Evolutionary conservation across 1,140 invertebrate genomes (phyloP).

Genomic region (Scaptomyza montana): DNA sequence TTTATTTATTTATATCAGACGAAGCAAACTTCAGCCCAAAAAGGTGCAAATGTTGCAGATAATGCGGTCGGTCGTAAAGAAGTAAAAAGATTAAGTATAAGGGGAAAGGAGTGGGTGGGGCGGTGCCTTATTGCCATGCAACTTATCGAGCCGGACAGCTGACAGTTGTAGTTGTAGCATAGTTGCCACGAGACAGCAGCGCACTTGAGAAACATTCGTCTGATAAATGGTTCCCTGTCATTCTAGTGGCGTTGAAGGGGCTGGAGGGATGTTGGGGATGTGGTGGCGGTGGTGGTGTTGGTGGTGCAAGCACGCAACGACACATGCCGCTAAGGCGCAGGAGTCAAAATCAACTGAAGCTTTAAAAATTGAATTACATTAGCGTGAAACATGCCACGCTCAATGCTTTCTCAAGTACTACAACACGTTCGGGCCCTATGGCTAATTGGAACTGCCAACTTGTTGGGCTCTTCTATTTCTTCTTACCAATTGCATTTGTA

Average conservation of each 20-base stretch:
- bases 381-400: constrained; percentile 10
- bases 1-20: constrained; percentile 46
- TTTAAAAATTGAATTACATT: constrained; percentile 40
- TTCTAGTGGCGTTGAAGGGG: not conserved
- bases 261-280: too few species aligned
- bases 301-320: not conserved
- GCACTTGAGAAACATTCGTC: constrained; percentile 63
- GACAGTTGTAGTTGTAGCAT: constrained; percentile 49
- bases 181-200: constrained; percentile 31
- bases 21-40: not conserved
- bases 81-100: not conserved
- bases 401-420: not conserved
- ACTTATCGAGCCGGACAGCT: constrained; percentile 71
- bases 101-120: not conserved
- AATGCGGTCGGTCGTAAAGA: constrained; percentile 10
- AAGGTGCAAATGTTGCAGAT: constrained; percentile 30
- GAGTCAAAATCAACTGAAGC: not conserved
- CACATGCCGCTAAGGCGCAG: not conserved
- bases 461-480: not conserved
- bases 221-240: constrained; percentile 76
- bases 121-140: constrained; percentile 2
- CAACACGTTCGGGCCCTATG: not conserved
- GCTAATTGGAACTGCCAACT: constrained; percentile 14
- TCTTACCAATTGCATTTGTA: not conserved
- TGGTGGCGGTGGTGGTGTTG: not conserved